Conservation (phyloP, 2,888 invertebrate species). For the Lacanobia wlatinum region DNA sequence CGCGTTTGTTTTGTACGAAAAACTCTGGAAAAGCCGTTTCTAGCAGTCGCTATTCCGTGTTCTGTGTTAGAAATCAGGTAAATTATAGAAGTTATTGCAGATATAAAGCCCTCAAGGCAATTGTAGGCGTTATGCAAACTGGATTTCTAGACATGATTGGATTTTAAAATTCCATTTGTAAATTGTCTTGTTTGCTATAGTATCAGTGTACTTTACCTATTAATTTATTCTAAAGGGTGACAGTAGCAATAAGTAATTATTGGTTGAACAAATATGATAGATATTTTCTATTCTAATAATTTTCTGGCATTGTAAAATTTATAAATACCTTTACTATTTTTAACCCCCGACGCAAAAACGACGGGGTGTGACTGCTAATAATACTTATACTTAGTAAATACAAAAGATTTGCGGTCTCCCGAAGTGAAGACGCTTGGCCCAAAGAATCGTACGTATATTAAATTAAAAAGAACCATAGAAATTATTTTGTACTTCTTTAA, state of each 20-base stretch:
- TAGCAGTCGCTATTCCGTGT: background rate
- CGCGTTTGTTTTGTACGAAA: background rate
- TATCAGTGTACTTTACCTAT: background rate
- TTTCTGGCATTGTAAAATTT: no score
- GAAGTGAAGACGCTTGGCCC: no score
- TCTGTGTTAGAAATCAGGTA: constrained; percentile 31
- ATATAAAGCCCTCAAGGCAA: constrained; percentile 56
- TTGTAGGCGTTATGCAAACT: constrained; percentile 25
- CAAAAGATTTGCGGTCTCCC: no score
- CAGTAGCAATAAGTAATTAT: background rate
- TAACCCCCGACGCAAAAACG: no score
- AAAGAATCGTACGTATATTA: no score
- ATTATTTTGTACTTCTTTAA: no score
- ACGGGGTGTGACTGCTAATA: no score
- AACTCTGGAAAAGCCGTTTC: background rate
- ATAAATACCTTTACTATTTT: no score
- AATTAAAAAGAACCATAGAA: no score
- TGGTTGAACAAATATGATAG: no score
- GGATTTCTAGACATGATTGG: constrained; percentile 12
- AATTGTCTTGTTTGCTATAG: constrained; percentile 27
- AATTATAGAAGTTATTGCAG: constrained; percentile 66
- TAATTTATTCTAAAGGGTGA: constrained; percentile 8
- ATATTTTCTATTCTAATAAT: no score
- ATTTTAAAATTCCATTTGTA: constrained; percentile 36
- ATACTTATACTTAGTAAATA: no score